Evolutionary conservation across 2,888 invertebrate species (phyloP).

Genomic region (Mayetiola destructor): DNA sequence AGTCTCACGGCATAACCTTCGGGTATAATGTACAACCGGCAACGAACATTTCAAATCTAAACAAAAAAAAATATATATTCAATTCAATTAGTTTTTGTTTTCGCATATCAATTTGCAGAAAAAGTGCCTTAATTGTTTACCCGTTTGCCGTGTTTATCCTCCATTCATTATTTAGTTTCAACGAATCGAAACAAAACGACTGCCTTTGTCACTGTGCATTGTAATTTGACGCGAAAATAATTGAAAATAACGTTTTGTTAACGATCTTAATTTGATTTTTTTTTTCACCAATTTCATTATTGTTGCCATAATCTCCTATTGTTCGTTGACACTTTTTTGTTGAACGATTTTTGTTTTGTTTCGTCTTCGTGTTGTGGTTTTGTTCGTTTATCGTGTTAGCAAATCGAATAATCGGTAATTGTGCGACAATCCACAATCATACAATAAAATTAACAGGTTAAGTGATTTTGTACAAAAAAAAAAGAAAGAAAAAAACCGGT

Average conservation of each 20-base stretch:
- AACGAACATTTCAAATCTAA: no score
- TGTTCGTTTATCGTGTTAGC: constrained; percentile 1
- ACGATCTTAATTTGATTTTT: constrained; percentile 12
- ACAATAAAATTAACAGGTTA: constrained; percentile 13
- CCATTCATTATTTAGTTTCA: no score
- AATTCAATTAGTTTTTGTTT: constrained; percentile 8
- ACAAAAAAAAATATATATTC: background rate
- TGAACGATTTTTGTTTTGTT: no score
- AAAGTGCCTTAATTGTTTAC: constrained; percentile 1
- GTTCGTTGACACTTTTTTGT: no score
- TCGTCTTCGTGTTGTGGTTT: background rate
- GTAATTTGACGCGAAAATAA: constrained; percentile 9
- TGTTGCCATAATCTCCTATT: background rate
- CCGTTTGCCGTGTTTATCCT: background rate
- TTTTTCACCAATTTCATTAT: background rate
- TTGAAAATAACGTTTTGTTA: constrained; percentile 12
- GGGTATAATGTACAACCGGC: no score
- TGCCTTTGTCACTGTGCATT: background rate
- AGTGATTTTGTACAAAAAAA: constrained; percentile 3
- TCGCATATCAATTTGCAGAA: background rate
- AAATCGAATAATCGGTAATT: background rate
- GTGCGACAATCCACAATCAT: constrained; percentile 11
- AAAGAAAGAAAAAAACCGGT: no score
- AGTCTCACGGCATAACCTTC: no score
- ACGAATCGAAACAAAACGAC: no score